Percentiles rank a stretch among this genome's conserved stretches.
phyloP scores from a whole-genome alignment of 2,113 vertebrate species.

The Alethe diademata region DNA sequence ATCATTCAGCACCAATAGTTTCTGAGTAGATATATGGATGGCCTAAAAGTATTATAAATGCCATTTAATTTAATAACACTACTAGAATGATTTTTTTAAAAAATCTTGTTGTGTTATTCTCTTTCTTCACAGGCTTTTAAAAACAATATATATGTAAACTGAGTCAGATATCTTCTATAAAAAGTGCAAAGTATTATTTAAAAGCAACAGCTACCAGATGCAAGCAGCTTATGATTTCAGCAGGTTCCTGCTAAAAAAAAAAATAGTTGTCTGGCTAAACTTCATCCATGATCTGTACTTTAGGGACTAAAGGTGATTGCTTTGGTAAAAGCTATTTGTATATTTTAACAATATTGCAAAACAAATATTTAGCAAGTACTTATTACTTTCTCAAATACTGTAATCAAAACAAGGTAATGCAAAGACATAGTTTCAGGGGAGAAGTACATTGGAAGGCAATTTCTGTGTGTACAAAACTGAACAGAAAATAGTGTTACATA shows the following conservation, averaged over 20 bases:
- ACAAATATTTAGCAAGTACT: background rate
- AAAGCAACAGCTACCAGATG: background rate
- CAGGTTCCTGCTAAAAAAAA: background rate
- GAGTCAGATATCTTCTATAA: background rate
- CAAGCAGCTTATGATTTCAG: background rate
- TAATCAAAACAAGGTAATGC: background rate
- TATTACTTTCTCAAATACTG: background rate
- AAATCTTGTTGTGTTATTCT: background rate
- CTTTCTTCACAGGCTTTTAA: background rate
- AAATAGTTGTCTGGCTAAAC: background rate
- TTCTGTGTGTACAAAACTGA: background rate
- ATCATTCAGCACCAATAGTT: background rate
- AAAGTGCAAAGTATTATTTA: background rate
- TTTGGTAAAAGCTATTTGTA: background rate
- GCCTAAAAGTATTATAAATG: background rate
- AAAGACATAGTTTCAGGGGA: background rate
- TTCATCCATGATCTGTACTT: background rate
- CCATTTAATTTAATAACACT: background rate
- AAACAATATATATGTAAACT: background rate
- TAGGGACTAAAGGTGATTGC: background rate
- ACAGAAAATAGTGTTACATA: background rate
- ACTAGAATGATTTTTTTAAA: background rate
- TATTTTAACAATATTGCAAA: background rate
- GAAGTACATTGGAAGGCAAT: background rate
- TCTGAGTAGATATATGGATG: background rate